phyloP scores from a whole-genome alignment of 2,888 invertebrate species.

The Pristionchus fissidentatus region DNA sequence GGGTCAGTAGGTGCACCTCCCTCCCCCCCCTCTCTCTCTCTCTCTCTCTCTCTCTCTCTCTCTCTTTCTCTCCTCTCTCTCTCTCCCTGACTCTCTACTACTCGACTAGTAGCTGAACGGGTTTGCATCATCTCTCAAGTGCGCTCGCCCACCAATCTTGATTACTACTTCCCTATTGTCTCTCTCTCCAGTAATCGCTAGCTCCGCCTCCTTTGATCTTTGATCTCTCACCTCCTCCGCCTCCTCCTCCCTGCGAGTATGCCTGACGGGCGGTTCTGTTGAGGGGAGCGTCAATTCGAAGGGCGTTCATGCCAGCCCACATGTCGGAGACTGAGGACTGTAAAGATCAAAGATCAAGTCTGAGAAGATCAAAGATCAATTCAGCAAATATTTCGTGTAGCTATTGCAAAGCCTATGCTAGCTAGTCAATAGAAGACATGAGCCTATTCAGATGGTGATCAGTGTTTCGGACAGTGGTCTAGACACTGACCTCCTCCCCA shows the following conservation, averaged over 20 bases:
- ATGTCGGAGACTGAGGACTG: conserved; percentile 48
- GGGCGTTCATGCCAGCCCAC: conserved; percentile 45
- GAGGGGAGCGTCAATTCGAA: conserved; percentile 32
- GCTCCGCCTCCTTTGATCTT: background rate
- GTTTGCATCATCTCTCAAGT: conserved; percentile 7
- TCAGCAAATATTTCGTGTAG: background rate
- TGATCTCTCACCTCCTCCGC: conserved; percentile 18
- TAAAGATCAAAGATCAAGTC: background rate
- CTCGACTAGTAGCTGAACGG: conserved; percentile 18
- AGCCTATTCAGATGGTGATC: too few species aligned
- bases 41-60: background rate
- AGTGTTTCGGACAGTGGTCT: too few species aligned
- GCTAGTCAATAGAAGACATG: too few species aligned
- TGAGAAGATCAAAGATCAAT: conserved; percentile 35
- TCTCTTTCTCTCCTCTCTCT: background rate
- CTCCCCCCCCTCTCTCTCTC: background rate
- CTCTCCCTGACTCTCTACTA: too few species aligned
- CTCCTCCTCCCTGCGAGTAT: conserved; percentile 35
- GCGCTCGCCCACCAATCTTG: conserved; percentile 37
- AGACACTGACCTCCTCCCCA: too few species aligned
- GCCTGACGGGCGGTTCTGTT: conserved; percentile 47
- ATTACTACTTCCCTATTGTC: conserved; percentile 29
- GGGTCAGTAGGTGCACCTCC: background rate
- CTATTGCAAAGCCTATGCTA: too few species aligned
- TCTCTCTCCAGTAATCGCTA: background rate